Conservation (phyloP, 2,113 vertebrate species). For the Cyphomyrus plagiostoma region DNA sequence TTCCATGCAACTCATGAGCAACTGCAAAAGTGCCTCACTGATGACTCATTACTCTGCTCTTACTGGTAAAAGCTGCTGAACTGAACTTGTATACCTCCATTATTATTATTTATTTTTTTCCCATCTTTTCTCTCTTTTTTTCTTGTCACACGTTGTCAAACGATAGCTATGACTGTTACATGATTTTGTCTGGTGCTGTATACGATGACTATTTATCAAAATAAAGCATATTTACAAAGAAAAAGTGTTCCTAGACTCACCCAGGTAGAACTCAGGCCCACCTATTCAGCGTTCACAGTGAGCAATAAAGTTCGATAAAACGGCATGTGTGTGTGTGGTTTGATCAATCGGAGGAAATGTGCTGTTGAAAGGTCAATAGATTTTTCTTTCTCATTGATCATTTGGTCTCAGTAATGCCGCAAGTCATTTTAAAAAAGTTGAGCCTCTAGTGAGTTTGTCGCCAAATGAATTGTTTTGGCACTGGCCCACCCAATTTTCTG, state of each 20-base stretch:
- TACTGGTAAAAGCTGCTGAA: background rate
- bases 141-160: background rate
- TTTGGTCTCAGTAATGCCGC: background rate
- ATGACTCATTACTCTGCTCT: no score
- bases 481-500: background rate
- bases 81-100: background rate
- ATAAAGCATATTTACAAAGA: background rate
- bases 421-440: background rate
- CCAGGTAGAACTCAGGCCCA: background rate
- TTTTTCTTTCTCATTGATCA: background rate
- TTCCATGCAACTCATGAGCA: background rate
- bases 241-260: no score
- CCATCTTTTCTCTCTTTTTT: no score
- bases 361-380: background rate
- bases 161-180: background rate
- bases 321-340: background rate
- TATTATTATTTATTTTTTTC: no score
- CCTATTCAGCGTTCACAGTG: background rate
- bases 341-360: background rate
- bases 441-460: background rate
- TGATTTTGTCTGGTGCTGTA: background rate
- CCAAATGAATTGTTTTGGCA: background rate
- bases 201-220: background rate
- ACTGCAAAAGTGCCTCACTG: no score
- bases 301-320: background rate